A percentile compares a stretch with the other conserved stretches of the same genome.
Conservation (phyloP, 2,797 vertebrate species). For the Intellagama lesueurii region DNA sequence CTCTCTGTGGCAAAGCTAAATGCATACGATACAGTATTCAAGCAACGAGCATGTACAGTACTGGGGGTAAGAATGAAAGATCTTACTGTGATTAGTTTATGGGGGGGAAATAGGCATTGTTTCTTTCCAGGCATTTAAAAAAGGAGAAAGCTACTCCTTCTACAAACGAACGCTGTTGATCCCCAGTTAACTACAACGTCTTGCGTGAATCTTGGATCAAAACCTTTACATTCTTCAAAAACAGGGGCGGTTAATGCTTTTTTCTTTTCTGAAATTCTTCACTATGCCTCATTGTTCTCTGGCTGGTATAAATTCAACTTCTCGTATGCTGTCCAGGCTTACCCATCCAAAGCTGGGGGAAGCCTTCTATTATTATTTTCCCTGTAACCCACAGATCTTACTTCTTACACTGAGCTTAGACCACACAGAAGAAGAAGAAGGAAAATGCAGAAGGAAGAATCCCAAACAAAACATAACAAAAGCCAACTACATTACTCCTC, state of each 20-base stretch:
- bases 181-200: background rate
- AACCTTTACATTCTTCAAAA: background rate
- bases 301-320: background rate
- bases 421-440: too few relatives aligned
- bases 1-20: background rate
- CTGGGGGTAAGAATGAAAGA: background rate
- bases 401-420: background rate
- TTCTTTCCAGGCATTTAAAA: background rate
- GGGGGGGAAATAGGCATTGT: too few relatives aligned
- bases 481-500: background rate
- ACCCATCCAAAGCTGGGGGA: background rate
- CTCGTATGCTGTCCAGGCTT: background rate
- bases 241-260: too few relatives aligned
- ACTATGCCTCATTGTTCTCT: background rate
- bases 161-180: background rate
- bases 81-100: background rate
- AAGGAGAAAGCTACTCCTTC: background rate
- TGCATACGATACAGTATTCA: background rate
- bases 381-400: background rate
- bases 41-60: slow-evolving; percentile 1
- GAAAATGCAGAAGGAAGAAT: background rate
- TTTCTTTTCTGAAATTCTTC: background rate
- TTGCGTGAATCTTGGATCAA: background rate
- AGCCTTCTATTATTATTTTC: background rate
- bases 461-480: background rate